Conservation (phyloP, 2,888 invertebrate genomes). For the Limnephilus auricula region DNA sequence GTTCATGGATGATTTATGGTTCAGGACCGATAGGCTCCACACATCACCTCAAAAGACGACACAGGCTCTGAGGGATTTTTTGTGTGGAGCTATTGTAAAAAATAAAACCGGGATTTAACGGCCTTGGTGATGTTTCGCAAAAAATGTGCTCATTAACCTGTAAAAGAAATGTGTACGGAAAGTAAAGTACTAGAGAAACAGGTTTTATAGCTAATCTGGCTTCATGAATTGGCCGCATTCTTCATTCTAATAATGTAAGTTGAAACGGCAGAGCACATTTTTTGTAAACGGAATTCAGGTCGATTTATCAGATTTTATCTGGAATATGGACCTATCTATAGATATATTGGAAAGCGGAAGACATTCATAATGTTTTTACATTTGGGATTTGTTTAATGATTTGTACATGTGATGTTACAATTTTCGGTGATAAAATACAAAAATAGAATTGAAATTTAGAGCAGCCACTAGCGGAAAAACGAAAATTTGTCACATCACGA, state of each 20-base stretch:
- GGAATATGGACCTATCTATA: not conserved
- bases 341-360: not conserved
- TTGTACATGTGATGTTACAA: not conserved
- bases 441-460: not conserved
- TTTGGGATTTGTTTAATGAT: not conserved
- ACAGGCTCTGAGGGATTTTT: no score
- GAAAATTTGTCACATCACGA: no score
- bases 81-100: no score
- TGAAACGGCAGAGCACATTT: not conserved
- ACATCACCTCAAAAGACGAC: no score
- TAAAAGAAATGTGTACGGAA: constrained; percentile 15
- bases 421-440: not conserved
- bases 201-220: constrained; percentile 4
- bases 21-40: no score
- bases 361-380: not conserved
- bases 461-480: no score
- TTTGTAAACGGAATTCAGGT: constrained; percentile 16
- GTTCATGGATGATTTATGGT: no score
- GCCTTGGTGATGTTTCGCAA: not conserved
- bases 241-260: not conserved
- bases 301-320: not conserved
- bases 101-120: not conserved
- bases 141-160: not conserved
- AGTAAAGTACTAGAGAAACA: not conserved
- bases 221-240: constrained; percentile 16